Evolutionary conservation across 2,888 invertebrate genomes (phyloP).

Genomic region (Hoplodrina blanda): DNA sequence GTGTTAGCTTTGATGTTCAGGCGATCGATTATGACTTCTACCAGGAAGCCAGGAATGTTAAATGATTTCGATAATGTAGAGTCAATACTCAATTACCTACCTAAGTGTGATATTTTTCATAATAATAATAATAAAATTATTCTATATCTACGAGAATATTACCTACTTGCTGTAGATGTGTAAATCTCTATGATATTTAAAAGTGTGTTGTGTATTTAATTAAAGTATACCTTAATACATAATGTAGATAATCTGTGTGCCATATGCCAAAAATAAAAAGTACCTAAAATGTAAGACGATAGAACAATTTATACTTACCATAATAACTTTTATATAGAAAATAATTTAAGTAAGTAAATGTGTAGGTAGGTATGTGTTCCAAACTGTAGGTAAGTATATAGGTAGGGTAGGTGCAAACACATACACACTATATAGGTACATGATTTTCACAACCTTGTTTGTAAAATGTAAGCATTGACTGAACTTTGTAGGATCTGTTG

Average conservation of each 20-base stretch:
- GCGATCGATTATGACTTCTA: conserved; percentile 34
- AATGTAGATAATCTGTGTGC: conserved; percentile 67
- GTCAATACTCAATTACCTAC: conserved; percentile 73
- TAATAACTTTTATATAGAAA: conserved; percentile 25
- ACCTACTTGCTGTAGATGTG: conserved; percentile 51
- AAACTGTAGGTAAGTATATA: conserved; percentile 24
- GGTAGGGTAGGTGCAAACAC: conserved; percentile 13
- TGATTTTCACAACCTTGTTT: conserved; percentile 28
- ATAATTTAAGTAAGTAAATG: conserved; percentile 22
- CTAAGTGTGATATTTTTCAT: conserved; percentile 76
- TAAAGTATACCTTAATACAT: conserved; percentile 47
- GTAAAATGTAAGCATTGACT: conserved; percentile 56
- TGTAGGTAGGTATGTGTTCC: conserved; percentile 20
- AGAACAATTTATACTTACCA: conserved; percentile 51
- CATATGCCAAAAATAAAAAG: conserved; percentile 75
- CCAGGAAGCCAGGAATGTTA: conserved; percentile 46
- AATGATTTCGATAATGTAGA: conserved; percentile 46
- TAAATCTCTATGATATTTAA: conserved; percentile 61
- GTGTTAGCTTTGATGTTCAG: conserved; percentile 66
- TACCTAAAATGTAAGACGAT: conserved; percentile 63
- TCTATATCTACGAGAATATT: conserved; percentile 34
- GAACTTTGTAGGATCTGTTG: conserved; percentile 58
- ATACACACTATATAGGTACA: conserved; percentile 10
- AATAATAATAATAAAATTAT: conserved; percentile 54
- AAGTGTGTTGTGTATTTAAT: conserved; percentile 63